Base-by-base conservation (phyloP, 1,140 invertebrate species). In the Microvelia longipes region DNA sequence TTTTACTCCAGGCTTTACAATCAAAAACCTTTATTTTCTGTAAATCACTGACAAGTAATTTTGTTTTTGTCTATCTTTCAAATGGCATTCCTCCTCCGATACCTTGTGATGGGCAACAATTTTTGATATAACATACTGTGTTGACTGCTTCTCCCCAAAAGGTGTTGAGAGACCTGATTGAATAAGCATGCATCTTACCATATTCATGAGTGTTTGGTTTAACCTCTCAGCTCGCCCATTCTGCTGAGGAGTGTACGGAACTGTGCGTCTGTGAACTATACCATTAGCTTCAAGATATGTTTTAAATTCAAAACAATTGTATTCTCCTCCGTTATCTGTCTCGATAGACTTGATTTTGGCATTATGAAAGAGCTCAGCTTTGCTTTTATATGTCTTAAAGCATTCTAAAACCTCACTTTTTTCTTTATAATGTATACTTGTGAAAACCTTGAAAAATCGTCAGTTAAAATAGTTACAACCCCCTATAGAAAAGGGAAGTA, bases 401-500 rank as follows among this genome's bases (percentile, higher is more conserved):
- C n/a, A n/a, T n/a, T n/a, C n/a, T n/a, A n/a, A 25, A n/a, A 67
- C 71, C 24, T 72, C 62, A 69, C 19, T 65, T 68, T 72, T 28
- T 72, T 63, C 28, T 68, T 67, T 15, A 72, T 68, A 67, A 62
- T 28, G 73, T 35, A 69, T 62, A 69, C 24, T 60, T 35, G 28
- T 61, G 62, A 24, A 26, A 24, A 61, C 27, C 69, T 62, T 30
- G 77, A 75, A 68, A 68, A 79, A 28, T 83, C 80, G 74, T 83
- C 81, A 1, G 79, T 81, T 29, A 35, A 81, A 78, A 71, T 80
- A 83, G 13, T 67, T 70, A 2, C 75, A 74, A 11, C 76, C 76
- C 28, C 79, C 78, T 30, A 78, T 29, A 5, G 78, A 79, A n/a
- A 25, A 63, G 1, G 73, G 69, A 15, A 77, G 74, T 77, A 82